Evolutionary conservation across 2,888 invertebrate genomes (phyloP).

Genomic region (Xylota segnis): DNA sequence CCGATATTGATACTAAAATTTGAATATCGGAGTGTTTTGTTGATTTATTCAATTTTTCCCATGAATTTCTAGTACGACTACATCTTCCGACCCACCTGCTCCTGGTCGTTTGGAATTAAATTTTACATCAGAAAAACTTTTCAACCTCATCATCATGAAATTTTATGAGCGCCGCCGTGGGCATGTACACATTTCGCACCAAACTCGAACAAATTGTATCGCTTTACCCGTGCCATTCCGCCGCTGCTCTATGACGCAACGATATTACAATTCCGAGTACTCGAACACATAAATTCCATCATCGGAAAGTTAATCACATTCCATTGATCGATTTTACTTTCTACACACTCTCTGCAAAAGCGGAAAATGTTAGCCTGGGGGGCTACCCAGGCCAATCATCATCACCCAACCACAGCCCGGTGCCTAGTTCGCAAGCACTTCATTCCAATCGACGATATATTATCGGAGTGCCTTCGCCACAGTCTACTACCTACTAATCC

Average conservation of each 20-base stretch:
- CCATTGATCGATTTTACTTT: slow-evolving; percentile 22
- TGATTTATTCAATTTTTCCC: no score
- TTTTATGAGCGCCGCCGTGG: background rate
- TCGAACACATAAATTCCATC: background rate
- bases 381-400: background rate
- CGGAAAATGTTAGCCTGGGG: background rate
- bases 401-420: background rate
- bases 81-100: no score
- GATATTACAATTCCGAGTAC: background rate
- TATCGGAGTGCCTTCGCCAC: background rate
- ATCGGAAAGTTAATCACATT: slow-evolving; percentile 18
- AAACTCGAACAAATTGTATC: background rate
- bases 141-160: background rate
- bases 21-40: no score
- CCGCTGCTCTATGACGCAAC: background rate
- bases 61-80: no score
- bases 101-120: no score
- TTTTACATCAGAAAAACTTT: background rate
- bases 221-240: background rate
- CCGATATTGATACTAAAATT: no score
- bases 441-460: slow-evolving; percentile 15
- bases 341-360: background rate
- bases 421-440: background rate
- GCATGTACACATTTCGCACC: background rate
- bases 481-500: slow-evolving; percentile 19